Conservation (phyloP, 2,113 vertebrate species). For the Eudyptes chrysolophus region DNA sequence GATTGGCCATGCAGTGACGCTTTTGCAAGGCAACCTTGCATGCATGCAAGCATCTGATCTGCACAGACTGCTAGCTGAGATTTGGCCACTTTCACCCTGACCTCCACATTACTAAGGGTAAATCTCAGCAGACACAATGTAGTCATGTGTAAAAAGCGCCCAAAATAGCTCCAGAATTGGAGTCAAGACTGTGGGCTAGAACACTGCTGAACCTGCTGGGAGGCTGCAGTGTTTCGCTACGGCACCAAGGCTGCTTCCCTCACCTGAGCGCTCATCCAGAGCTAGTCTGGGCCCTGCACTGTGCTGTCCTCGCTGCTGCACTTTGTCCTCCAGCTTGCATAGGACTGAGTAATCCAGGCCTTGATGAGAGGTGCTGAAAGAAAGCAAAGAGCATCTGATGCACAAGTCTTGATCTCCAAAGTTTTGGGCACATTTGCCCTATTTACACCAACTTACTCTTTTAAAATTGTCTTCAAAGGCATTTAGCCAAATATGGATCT, state of each 20-base stretch:
- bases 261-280: neutral
- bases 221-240: neutral
- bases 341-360: neutral
- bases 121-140: neutral
- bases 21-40: neutral
- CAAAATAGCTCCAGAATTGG: neutral
- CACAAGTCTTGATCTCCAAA: neutral
- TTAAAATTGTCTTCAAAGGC: neutral
- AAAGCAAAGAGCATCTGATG: neutral
- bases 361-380: neutral
- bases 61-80: neutral
- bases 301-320: neutral
- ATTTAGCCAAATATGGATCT: neutral
- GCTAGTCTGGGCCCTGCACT: neutral
- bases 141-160: neutral
- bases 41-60: neutral
- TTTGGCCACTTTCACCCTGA: neutral
- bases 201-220: neutral
- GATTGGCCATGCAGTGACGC: accelerated
- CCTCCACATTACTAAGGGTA: neutral
- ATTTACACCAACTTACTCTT: neutral
- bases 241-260: neutral
- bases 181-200: neutral
- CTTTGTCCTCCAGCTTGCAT: neutral
- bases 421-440: neutral